phyloP scores from a whole-genome alignment of 2,888 invertebrate genomes.

The Ochropacha duplaris region DNA sequence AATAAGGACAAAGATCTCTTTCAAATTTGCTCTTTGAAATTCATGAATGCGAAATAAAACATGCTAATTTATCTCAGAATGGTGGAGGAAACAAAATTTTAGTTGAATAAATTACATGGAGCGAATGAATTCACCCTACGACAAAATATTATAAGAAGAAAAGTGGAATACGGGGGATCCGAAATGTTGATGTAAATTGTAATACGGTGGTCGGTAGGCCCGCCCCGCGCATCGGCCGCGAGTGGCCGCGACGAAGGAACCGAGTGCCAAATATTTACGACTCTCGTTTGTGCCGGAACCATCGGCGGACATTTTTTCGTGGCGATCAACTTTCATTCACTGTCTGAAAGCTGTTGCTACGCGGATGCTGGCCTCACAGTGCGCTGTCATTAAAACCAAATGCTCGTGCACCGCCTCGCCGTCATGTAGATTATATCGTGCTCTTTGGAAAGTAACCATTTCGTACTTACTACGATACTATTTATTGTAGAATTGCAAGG shows the following conservation, averaged over 20 bases:
- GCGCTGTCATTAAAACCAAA: slow-evolving; percentile 73
- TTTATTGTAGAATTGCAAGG: slow-evolving; percentile 33
- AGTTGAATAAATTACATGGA: slow-evolving; percentile 50
- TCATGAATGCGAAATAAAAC: slow-evolving; percentile 59
- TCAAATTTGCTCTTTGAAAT: slow-evolving; percentile 56
- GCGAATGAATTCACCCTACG: slow-evolving; percentile 32
- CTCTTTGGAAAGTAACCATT: slow-evolving; percentile 75
- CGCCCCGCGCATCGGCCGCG: slow-evolving; percentile 5
- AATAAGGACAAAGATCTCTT: slow-evolving; percentile 43
- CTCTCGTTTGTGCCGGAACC: slow-evolving; percentile 57
- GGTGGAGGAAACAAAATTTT: slow-evolving; percentile 50
- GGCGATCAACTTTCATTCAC: slow-evolving; percentile 79
- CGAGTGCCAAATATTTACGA: slow-evolving; percentile 58
- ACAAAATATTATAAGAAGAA: slow-evolving; percentile 24
- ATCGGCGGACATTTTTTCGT: slow-evolving; percentile 58
- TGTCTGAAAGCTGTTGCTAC: slow-evolving; percentile 77
- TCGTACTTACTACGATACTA: slow-evolving; percentile 22
- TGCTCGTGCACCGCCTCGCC: slow-evolving; percentile 68
- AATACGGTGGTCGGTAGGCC: slow-evolving; percentile 25
- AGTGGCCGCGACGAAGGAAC: slow-evolving; percentile 15
- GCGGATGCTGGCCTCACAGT: slow-evolving; percentile 76
- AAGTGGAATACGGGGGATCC: slow-evolving; percentile 25
- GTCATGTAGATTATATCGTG: slow-evolving; percentile 78
- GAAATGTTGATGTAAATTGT: slow-evolving; percentile 38
- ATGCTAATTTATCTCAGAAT: slow-evolving; percentile 53